phyloP scores from a whole-genome alignment of 1,140 invertebrate genomes.

The Tetramorium parvispinum region DNA sequence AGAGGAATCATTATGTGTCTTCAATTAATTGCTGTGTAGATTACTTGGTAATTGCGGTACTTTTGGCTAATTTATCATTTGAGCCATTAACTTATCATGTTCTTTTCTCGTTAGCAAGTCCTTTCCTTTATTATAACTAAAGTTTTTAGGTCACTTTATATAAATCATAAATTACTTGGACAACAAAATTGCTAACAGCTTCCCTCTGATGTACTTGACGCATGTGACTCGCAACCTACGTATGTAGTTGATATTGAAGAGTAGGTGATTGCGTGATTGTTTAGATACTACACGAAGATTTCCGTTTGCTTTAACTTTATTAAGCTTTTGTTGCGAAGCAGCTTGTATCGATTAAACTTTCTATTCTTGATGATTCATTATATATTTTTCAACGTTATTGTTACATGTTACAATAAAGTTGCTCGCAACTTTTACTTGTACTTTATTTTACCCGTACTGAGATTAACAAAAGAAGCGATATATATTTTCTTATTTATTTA shows the following conservation, averaged over 20 bases:
- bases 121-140: background rate
- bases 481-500: background rate
- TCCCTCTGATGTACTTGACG: background rate
- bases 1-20: background rate
- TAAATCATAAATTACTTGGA: slow-evolving; percentile 34
- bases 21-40: background rate
- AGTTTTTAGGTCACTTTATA: slow-evolving; percentile 15
- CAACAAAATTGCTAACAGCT: slow-evolving; percentile 27
- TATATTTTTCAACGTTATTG: slow-evolving; percentile 21
- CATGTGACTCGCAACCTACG: background rate
- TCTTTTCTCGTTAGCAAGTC: slow-evolving; percentile 31
- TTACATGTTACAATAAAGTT: background rate
- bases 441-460: background rate
- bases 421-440: background rate
- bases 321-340: slow-evolving; percentile 6
- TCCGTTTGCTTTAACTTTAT: slow-evolving; percentile 13
- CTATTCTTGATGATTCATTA: slow-evolving; percentile 2
- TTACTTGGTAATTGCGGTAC: background rate
- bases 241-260: slow-evolving; percentile 33
- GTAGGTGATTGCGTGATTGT: slow-evolving; percentile 18
- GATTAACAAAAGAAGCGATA: background rate
- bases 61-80: slow-evolving; percentile 10
- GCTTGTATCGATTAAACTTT: slow-evolving; percentile 27
- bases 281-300: slow-evolving; percentile 28
- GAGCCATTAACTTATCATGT: slow-evolving; percentile 35